phyloP scores from a whole-genome alignment of 2,888 invertebrate species.

The Habrosyne pyritoides region DNA sequence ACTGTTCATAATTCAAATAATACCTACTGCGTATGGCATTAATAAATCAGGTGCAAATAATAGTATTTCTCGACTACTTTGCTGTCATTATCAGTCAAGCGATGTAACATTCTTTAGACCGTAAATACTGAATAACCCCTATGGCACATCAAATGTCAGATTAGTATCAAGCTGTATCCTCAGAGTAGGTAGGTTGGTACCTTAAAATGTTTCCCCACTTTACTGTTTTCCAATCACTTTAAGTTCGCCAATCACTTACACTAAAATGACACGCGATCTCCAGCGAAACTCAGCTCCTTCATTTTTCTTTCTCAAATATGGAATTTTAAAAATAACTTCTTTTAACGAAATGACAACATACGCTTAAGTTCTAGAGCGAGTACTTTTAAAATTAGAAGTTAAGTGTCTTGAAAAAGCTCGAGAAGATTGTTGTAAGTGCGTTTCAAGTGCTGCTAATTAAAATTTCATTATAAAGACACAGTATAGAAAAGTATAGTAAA shows the following conservation, averaged over 20 bases:
- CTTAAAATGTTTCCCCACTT: not conserved
- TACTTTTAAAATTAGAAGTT: slow-evolving; percentile 17
- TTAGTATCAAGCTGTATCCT: not conserved
- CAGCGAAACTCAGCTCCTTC: not conserved
- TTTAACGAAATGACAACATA: not conserved
- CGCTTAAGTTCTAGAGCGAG: slow-evolving; percentile 17
- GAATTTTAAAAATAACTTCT: slow-evolving; percentile 14
- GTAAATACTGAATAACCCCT: no score
- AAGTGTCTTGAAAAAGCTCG: slow-evolving; percentile 16
- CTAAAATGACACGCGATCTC: not conserved
- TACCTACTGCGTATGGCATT: no score
- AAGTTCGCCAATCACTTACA: not conserved
- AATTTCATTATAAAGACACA: slow-evolving; percentile 17
- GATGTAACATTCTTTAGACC: no score
- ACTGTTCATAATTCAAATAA: not conserved
- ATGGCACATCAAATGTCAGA: not conserved
- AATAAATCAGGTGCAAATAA: no score
- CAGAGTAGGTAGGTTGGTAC: not conserved
- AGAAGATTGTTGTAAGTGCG: slow-evolving; percentile 16
- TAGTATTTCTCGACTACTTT: no score
- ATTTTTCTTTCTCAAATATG: slow-evolving; percentile 11
- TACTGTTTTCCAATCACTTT: not conserved
- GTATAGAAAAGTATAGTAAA: not conserved
- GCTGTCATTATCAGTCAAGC: no score
- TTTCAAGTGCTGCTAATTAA: slow-evolving; percentile 28